A percentile compares a stretch with the other conserved stretches of the same genome.
Conservation (phyloP, 2,888 invertebrate genomes). For the Pristionchus exspectatus region DNA sequence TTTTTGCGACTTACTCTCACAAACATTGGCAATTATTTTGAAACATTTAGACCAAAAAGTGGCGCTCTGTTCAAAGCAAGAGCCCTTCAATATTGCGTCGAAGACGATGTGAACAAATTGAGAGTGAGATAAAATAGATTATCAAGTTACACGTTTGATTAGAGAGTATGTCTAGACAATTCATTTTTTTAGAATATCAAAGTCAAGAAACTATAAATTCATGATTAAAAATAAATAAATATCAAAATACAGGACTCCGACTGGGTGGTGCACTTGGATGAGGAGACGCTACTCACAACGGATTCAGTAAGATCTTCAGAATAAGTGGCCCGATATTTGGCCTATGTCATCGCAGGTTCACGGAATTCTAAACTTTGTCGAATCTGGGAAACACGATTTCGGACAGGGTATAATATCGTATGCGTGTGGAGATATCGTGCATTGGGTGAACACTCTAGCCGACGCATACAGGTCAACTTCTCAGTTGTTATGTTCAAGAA, state of each 20-base stretch:
- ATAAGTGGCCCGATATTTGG: neutral
- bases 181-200: too few relatives aligned
- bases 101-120: conserved; percentile 88
- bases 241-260: conserved; percentile 87
- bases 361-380: conserved; percentile 91
- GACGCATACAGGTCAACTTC: conserved; percentile 84
- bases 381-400: conserved; percentile 94
- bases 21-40: neutral
- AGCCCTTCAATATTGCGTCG: conserved; percentile 94
- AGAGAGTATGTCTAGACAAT: too few relatives aligned
- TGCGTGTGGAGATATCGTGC: conserved; percentile 94
- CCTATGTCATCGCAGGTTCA: conserved; percentile 68
- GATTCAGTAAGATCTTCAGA: conserved; percentile 86
- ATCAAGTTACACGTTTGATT: too few relatives aligned
- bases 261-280: conserved; percentile 94
- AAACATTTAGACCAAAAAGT: conserved; percentile 85
- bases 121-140: conserved; percentile 53
- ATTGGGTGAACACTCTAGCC: conserved; percentile 95
- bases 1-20: too few relatives aligned
- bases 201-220: too few relatives aligned
- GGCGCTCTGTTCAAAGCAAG: conserved; percentile 95
- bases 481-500: neutral
- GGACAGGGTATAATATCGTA: conserved; percentile 88
- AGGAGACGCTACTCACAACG: conserved; percentile 94
- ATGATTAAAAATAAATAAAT: too few relatives aligned